Evolutionary conservation across 2,113 vertebrate species (phyloP).

Genomic region (Daboia siamensis): DNA sequence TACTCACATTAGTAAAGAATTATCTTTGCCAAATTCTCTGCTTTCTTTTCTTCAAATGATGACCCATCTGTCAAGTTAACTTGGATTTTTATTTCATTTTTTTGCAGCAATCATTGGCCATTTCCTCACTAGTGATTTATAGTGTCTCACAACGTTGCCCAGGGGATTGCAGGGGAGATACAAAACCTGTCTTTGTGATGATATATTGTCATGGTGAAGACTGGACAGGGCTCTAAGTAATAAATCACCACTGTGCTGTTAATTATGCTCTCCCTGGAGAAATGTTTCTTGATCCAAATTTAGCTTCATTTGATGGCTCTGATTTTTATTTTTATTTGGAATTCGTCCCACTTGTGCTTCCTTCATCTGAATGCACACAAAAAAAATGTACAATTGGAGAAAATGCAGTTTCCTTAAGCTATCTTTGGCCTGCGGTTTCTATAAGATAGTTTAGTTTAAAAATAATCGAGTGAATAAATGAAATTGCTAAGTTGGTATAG

Average conservation of each 20-base stretch:
- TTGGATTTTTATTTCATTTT: not conserved
- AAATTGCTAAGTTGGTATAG: not conserved
- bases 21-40: not conserved
- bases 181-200: not conserved
- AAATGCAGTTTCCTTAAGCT: not conserved
- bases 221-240: not conserved
- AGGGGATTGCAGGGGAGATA: not conserved
- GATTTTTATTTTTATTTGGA: not conserved
- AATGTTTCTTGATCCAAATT: not conserved
- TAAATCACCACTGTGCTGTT: not conserved
- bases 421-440: rapidly evolving
- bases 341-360: not conserved
- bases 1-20: not conserved
- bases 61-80: not conserved
- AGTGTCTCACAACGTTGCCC: not conserved
- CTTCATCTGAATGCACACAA: not conserved
- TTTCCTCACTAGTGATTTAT: not conserved
- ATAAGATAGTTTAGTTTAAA: not conserved
- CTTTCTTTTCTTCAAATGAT: not conserved
- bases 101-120: not conserved
- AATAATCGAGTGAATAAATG: not conserved
- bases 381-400: not conserved
- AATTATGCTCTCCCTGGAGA: not conserved
- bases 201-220: not conserved
- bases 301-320: not conserved